A percentile compares a stretch with the other conserved stretches of the same genome.
Evolutionary conservation across 2,888 invertebrate genomes (phyloP).

Genomic region (Cremastinae sp.): DNA sequence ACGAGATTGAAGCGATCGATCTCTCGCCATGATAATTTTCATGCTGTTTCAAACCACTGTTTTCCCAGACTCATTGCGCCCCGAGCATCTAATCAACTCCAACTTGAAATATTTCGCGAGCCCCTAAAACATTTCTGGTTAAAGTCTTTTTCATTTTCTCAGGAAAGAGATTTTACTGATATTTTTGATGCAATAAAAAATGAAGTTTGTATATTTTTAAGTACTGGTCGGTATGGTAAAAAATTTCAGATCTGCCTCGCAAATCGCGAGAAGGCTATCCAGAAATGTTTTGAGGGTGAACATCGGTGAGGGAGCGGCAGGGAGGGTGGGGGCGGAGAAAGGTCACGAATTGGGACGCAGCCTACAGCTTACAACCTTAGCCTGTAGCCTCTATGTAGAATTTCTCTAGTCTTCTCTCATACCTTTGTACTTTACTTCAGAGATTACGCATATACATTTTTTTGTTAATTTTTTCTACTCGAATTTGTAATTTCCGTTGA

Average conservation of each 20-base stretch:
- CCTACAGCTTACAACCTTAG: slow-evolving; percentile 80
- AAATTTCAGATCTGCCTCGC: no score
- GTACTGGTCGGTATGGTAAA: no score
- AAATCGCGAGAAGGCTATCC: slow-evolving; percentile 41
- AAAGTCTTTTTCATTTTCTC: no score
- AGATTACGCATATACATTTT: slow-evolving; percentile 51
- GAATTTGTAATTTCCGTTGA: slow-evolving; percentile 59
- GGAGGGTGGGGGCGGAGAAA: slow-evolving; percentile 58
- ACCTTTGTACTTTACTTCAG: slow-evolving; percentile 59
- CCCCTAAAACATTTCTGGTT: neutral
- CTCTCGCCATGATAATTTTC: neutral
- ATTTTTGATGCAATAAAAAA: no score
- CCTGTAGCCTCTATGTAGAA: slow-evolving; percentile 80
- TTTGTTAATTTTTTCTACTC: slow-evolving; percentile 59
- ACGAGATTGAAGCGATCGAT: neutral
- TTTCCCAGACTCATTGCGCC: slow-evolving; percentile 29
- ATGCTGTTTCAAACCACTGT: slow-evolving; percentile 19
- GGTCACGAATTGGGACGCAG: slow-evolving; percentile 73
- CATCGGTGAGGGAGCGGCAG: slow-evolving; percentile 12
- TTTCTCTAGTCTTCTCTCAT: slow-evolving; percentile 71
- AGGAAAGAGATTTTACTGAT: no score
- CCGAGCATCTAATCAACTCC: slow-evolving; percentile 24
- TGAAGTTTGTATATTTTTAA: no score
- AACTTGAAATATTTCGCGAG: neutral
- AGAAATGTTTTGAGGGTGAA: slow-evolving; percentile 54